Conservation (phyloP, 2,797 vertebrate species). For the Allobates femoralis region DNA sequence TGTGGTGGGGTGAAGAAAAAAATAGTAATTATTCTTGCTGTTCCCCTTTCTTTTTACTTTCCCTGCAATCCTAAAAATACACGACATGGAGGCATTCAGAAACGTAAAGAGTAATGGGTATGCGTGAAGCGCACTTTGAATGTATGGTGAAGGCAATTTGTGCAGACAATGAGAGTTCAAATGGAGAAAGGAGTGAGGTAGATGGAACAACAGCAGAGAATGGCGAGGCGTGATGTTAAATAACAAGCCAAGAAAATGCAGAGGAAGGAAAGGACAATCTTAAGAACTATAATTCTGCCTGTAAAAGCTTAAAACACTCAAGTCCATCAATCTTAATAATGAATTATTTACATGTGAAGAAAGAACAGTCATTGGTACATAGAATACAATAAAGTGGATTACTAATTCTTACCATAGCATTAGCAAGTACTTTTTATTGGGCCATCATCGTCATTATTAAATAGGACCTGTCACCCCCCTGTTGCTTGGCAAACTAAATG, state of each 20-base stretch:
- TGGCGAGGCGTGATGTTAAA: constrained; percentile 1
- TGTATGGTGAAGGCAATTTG: constrained; percentile 27
- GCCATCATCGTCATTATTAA: neutral
- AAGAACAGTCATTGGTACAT: constrained; percentile 2
- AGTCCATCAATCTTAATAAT: constrained; percentile 7
- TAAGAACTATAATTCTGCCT: neutral
- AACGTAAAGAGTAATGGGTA: constrained; percentile 11
- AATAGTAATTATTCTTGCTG: constrained; percentile 17
- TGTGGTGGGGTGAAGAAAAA: neutral
- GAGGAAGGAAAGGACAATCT: neutral
- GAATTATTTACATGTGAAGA: constrained; percentile 15
- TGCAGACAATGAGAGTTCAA: constrained; percentile 37
- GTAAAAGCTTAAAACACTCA: constrained; percentile 28
- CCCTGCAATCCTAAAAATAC: constrained; percentile 13
- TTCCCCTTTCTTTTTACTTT: constrained; percentile 31
- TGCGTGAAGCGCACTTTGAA: neutral
- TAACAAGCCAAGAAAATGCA: neutral
- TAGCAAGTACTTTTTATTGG: neutral
- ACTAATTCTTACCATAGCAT: neutral
- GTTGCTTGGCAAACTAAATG: too few species aligned
- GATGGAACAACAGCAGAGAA: constrained; percentile 41
- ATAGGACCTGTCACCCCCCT: too few species aligned
- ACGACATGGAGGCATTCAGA: constrained; percentile 7
- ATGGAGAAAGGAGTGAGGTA: constrained; percentile 4
- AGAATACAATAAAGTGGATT: neutral